Evolutionary conservation across 2,113 vertebrate genomes (phyloP).

Genomic region (Prunella himalayana): DNA sequence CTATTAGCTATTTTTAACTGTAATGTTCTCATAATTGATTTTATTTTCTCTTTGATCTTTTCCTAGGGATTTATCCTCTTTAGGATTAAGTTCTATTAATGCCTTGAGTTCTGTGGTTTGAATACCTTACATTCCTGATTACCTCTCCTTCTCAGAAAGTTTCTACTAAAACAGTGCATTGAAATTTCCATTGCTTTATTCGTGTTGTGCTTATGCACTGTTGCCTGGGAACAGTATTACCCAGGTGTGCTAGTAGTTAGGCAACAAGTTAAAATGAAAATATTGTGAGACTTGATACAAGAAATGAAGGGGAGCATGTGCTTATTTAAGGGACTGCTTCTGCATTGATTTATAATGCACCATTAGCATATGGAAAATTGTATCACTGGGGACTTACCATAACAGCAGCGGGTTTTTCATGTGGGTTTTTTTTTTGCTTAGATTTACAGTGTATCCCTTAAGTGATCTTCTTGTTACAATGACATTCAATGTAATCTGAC

Average conservation of each 20-base stretch:
- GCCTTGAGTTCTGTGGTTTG: slow-evolving; percentile 12
- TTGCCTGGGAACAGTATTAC: slow-evolving; percentile 57
- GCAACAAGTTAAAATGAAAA: slow-evolving; percentile 63
- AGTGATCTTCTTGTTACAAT: background rate
- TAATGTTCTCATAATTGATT: slow-evolving; percentile 6
- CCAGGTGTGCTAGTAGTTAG: slow-evolving; percentile 64
- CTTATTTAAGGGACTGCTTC: background rate
- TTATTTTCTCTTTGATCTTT: slow-evolving; percentile 50
- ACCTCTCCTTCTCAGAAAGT: slow-evolving; percentile 18
- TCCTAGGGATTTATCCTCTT: background rate
- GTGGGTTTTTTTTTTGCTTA: background rate
- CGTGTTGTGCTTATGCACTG: slow-evolving; percentile 48
- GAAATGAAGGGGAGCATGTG: background rate
- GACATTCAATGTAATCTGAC: background rate
- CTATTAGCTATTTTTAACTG: background rate
- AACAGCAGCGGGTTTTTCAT: background rate
- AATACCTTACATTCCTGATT: slow-evolving; percentile 42
- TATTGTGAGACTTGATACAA: slow-evolving; percentile 35
- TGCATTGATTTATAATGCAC: slow-evolving; percentile 13
- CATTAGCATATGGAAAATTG: background rate
- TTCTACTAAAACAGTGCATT: background rate
- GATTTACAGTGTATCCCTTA: background rate
- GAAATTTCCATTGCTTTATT: slow-evolving; percentile 62
- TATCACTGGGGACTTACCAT: background rate
- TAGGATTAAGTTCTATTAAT: slow-evolving; percentile 18